Base-by-base conservation (phyloP, 2,113 vertebrate species). In the Panthera uncia region DNA sequence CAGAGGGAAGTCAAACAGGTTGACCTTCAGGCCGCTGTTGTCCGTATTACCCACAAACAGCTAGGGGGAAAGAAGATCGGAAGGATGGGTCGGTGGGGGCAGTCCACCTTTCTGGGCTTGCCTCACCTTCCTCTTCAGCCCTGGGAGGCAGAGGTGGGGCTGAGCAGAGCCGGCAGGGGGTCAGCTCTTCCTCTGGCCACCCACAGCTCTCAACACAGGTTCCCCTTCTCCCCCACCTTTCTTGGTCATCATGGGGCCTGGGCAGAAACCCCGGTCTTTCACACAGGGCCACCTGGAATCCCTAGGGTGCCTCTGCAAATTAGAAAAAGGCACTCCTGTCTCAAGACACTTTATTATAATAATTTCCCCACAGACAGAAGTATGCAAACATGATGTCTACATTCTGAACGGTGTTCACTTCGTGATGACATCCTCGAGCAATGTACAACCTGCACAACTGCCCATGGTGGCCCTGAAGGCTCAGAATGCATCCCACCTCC, bases 31-130 rank as follows among this genome's bases (percentile, higher is more conserved):
- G 95, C 99, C 95, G 1, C 98, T 99, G 0, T 99, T 99, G 95
- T 99, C 99, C 14, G 38, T 0, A 8, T 99, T 99, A 13, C 99
- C 99, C 9, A 97, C 79, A 95, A 99, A 99, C 52, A 99, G 85
- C 99, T 99, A 98, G 76, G 90, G 13, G 4, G 68, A 63, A 73
- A 80, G 41, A 21, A n/a, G 71, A 3, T 18, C 5, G 41, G 27
- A 74, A 50, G 31, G 31, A 1, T 4, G 18, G 14, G 1, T n/a
- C 8, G 5, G 3, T 19, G 3, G 0, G 7, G 23, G 25, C 50
- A 45, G 52, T 12, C 21, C 69, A 55, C 0, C 11, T 38, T 63
- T 45, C 80, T 13, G 36, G 55, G 9, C 15, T 45, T 1, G 31
- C 78, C 33, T 45, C 6, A 13, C 41, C 45, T 69, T 69, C 94